Evolutionary conservation across 92 coral and sea anemone genomes (phyloP).

Genomic region (Parazoanthus atlanticus): DNA sequence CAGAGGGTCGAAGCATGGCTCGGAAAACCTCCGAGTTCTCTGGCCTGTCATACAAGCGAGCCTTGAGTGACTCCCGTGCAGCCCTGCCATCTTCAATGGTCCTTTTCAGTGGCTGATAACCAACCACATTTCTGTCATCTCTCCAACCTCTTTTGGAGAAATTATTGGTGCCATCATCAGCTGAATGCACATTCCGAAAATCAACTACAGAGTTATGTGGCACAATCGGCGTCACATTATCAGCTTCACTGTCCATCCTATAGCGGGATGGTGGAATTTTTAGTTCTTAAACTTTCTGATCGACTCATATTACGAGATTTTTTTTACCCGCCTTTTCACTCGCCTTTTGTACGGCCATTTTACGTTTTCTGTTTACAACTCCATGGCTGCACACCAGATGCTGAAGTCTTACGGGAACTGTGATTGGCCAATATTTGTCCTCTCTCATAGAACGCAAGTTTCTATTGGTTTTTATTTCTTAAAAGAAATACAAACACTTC

Average conservation of each 20-base stretch:
- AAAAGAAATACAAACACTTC: too few species aligned
- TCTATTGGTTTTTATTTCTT: conserved; percentile 39
- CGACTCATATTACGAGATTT: too few species aligned
- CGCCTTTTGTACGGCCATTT: conserved; percentile 22
- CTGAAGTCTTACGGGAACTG: neutral
- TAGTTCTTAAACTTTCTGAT: neutral
- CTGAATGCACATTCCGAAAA: conserved; percentile 43
- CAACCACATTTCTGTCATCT: conserved; percentile 34
- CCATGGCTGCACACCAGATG: conserved; percentile 25
- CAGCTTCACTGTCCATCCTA: conserved; percentile 77
- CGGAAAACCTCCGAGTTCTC: conserved; percentile 95
- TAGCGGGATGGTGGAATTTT: neutral
- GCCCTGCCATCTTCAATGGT: conserved; percentile 66
- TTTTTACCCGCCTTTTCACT: conserved; percentile 23
- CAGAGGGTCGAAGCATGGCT: conserved; percentile 72
- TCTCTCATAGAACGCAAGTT: neutral
- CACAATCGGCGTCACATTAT: conserved; percentile 78
- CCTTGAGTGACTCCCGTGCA: conserved; percentile 80
- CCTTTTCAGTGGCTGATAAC: conserved; percentile 53
- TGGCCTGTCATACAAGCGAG: conserved; percentile 92
- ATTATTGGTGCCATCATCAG: conserved; percentile 53
- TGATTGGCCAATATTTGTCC: conserved; percentile 14
- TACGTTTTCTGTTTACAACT: conserved; percentile 43
- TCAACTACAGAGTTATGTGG: conserved; percentile 81
- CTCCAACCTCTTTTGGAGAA: conserved; percentile 51